phyloP scores from a whole-genome alignment of 2,797 vertebrate species.

The Notoglanidium macrostoma region DNA sequence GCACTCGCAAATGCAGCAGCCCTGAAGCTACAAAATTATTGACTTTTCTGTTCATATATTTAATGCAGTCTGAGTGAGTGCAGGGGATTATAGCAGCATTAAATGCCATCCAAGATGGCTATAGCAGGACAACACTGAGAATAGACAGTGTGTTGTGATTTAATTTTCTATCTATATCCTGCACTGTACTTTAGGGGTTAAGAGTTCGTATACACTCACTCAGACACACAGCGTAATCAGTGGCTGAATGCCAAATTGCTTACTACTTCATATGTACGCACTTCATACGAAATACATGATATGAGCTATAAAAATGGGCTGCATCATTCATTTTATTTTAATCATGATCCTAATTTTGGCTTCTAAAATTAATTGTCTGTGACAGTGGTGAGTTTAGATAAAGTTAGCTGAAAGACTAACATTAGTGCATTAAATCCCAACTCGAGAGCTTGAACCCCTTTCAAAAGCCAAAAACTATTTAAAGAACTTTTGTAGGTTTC shows the following conservation, averaged over 20 bases:
- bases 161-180: background rate
- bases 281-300: background rate
- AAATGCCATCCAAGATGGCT: background rate
- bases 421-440: background rate
- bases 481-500: background rate
- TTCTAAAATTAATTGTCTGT: background rate
- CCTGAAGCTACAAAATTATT: conserved; percentile 14
- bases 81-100: background rate
- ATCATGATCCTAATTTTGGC: background rate
- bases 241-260: background rate
- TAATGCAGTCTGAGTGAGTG: conserved; percentile 7
- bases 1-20: conserved; percentile 2
- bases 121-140: background rate
- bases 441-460: background rate
- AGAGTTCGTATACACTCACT: conserved; percentile 44
- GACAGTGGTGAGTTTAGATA: background rate
- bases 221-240: conserved; percentile 31
- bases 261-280: background rate
- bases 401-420: background rate
- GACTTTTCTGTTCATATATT: conserved; percentile 14
- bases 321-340: background rate
- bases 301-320: background rate
- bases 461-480: background rate
- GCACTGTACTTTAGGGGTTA: conserved; percentile 54
- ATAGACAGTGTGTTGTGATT: conserved; percentile 15